phyloP scores from a whole-genome alignment of 2,797 vertebrate species.

The Hippopotamyrus pictus region DNA sequence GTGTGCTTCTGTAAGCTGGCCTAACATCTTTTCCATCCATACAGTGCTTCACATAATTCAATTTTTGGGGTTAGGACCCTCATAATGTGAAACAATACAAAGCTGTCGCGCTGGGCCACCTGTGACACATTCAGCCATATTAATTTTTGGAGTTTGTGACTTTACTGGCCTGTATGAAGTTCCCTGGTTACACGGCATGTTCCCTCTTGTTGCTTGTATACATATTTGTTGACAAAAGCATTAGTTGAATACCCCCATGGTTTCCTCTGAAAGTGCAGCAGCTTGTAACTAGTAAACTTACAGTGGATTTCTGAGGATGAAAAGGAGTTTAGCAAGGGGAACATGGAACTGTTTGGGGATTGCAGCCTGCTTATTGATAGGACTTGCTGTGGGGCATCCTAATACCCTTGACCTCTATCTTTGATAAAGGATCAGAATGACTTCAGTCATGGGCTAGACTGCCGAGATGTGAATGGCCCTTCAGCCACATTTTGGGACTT shows the following conservation, averaged over 20 bases:
- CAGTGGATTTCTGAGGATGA: not conserved
- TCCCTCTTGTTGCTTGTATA: not conserved
- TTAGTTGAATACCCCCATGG: not conserved
- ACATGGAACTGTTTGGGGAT: not conserved
- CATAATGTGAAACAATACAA: not conserved
- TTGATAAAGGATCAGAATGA: not conserved
- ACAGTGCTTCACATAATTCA: not conserved
- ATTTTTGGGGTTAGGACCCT: not conserved
- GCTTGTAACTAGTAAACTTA: not conserved
- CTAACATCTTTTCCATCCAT: not conserved
- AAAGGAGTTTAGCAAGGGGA: not conserved
- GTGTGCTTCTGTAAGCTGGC: not conserved
- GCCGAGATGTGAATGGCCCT: not conserved
- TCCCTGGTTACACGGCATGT: not conserved
- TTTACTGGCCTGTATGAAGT: not conserved
- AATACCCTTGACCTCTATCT: not conserved
- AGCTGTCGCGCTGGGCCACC: not conserved
- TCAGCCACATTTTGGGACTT: not conserved
- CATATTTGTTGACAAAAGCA: not conserved
- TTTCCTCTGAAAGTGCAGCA: not conserved
- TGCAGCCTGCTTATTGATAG: not conserved
- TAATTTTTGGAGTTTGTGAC: not conserved
- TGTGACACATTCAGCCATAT: not conserved
- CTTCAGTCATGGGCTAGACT: not conserved
- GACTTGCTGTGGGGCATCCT: not conserved